Conservation (phyloP, 2,797 vertebrate species). For the Aeoliscus strigatus region DNA sequence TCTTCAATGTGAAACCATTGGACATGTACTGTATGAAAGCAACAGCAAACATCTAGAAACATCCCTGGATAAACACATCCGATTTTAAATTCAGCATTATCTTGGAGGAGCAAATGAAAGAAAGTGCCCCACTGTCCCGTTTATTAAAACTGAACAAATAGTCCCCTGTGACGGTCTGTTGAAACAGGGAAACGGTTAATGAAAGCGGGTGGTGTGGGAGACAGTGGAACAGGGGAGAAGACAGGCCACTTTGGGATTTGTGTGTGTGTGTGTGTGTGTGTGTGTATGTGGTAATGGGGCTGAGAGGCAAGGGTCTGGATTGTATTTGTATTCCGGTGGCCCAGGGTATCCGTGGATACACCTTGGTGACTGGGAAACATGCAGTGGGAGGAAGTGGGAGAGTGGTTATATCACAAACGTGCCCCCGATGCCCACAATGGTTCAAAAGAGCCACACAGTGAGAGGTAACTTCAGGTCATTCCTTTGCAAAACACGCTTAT, state of each 20-base stretch:
- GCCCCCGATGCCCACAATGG: slow-evolving; percentile 67
- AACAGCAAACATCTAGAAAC: too few species aligned
- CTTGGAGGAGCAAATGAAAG: slow-evolving; percentile 20
- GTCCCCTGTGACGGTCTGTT: slow-evolving; percentile 38
- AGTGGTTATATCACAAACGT: slow-evolving; percentile 65
- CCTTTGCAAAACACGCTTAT: slow-evolving; percentile 23
- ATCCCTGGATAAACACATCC: too few species aligned
- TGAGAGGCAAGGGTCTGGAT: slow-evolving; percentile 68
- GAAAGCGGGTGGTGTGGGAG: slow-evolving; percentile 62
- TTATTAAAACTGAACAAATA: slow-evolving; percentile 48
- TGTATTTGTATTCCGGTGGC: slow-evolving; percentile 86
- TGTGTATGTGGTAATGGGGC: slow-evolving; percentile 42
- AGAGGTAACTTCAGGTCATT: slow-evolving; percentile 68
- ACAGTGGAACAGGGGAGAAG: slow-evolving; percentile 46
- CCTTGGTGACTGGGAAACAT: slow-evolving; percentile 86
- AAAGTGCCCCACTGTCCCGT: slow-evolving; percentile 16
- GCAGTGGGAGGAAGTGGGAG: slow-evolving; percentile 78
- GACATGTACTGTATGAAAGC: too few species aligned
- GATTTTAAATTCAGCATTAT: slow-evolving; percentile 10
- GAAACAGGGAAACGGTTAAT: slow-evolving; percentile 75
- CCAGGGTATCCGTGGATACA: slow-evolving; percentile 88
- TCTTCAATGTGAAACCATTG: too few species aligned
- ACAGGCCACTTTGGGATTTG: slow-evolving; percentile 49
- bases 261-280: too few species aligned
- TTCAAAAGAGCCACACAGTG: slow-evolving; percentile 61